phyloP scores from a whole-genome alignment of 2,888 invertebrate genomes.

The Aproaerema taeniolella region DNA sequence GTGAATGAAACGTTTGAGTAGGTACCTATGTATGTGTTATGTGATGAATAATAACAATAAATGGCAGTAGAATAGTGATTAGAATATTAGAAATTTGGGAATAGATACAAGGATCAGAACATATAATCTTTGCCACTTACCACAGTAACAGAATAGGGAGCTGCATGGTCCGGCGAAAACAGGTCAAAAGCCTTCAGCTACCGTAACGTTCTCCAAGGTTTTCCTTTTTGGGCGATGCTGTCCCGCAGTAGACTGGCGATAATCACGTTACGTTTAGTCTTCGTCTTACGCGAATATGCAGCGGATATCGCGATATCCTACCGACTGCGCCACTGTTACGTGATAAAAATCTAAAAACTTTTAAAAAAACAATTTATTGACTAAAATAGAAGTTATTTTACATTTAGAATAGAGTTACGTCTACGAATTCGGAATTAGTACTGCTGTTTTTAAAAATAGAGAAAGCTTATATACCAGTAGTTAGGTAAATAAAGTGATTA shows the following conservation, averaged over 20 bases:
- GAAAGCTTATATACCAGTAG: too few relatives aligned
- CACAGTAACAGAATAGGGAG: too few relatives aligned
- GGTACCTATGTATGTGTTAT: background rate
- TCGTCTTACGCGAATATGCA: constrained; percentile 1
- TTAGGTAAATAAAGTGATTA: too few relatives aligned
- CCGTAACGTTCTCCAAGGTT: background rate
- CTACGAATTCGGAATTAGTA: background rate
- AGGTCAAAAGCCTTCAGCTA: constrained; percentile 17
- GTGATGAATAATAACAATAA: too few relatives aligned
- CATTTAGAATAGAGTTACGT: too few relatives aligned
- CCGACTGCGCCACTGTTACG: constrained; percentile 15
- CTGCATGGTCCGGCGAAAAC: too few relatives aligned
- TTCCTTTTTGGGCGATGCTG: constrained; percentile 1
- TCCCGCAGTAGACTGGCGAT: background rate
- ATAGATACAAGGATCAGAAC: too few relatives aligned
- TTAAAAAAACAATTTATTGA: too few relatives aligned
- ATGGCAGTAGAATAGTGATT: background rate
- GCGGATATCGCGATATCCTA: constrained; percentile 10
- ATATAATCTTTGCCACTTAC: too few relatives aligned
- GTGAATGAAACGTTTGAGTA: too few relatives aligned
- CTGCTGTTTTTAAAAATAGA: background rate
- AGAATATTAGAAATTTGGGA: constrained; percentile 2
- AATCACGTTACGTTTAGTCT: background rate
- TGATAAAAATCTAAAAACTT: background rate
- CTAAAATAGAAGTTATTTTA: too few relatives aligned